These are phyloP conservation scores for Suillia variegata DNA, from an alignment of 2,888 invertebrate species.

Conservation along the genomic window DNA sequence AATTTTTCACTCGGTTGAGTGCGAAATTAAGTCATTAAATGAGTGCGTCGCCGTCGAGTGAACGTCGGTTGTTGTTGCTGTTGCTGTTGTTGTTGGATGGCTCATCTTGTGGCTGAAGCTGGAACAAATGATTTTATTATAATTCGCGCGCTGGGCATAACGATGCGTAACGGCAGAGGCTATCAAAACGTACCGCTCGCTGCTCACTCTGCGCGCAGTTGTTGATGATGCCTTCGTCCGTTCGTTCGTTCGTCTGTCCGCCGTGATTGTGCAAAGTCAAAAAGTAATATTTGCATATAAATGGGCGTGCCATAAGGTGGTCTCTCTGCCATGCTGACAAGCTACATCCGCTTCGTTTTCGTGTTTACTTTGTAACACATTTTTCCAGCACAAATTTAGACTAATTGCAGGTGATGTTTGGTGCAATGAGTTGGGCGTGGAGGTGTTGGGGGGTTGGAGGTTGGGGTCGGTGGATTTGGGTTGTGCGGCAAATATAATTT, in stretches of 20 bases:
- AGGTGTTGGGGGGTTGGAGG: too few relatives aligned
- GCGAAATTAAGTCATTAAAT: constrained; percentile 60
- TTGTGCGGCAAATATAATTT: too few relatives aligned
- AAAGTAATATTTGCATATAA: constrained; percentile 52
- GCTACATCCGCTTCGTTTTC: constrained; percentile 1
- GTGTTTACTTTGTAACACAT: constrained; percentile 13
- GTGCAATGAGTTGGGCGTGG: too few relatives aligned
- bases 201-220: too few relatives aligned
- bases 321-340: constrained; percentile 21
- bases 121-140: constrained; percentile 54
- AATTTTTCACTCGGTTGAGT: constrained; percentile 61
- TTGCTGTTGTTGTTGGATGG: too few relatives aligned
- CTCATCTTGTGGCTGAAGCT: constrained; percentile 29
- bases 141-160: constrained; percentile 53
- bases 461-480: too few relatives aligned
- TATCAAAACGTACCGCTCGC: neutral
- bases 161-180: constrained; percentile 47
- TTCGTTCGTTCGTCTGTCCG: too few relatives aligned
- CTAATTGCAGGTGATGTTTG: constrained; percentile 2
- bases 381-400: neutral
- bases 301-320: constrained; percentile 54
- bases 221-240: too few relatives aligned
- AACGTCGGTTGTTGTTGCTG: too few relatives aligned
- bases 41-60: constrained; percentile 45
- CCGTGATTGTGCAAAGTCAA: too few relatives aligned